Percentiles rank a stretch among this genome's conserved stretches.
Evolutionary conservation across 2,888 invertebrate species (phyloP).

Genomic region (Drosophila nigritarsus): DNA sequence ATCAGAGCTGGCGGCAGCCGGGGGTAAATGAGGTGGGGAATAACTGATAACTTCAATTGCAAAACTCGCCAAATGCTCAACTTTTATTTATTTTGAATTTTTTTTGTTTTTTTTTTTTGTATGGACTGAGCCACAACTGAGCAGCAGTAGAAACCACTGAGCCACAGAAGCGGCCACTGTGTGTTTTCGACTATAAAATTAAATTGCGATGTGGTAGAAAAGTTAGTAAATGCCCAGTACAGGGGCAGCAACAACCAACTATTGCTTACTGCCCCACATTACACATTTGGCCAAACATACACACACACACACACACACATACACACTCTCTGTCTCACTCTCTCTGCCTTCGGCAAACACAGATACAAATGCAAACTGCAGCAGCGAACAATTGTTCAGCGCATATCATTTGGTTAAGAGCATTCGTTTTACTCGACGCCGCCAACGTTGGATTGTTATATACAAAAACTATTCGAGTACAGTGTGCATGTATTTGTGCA

Average conservation of each 20-base stretch:
- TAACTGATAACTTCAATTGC: constrained; percentile 14
- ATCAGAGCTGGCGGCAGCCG: constrained; percentile 19
- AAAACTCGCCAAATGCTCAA: constrained; percentile 37
- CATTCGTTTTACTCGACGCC: constrained; percentile 74
- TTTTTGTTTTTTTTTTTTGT: constrained; percentile 5
- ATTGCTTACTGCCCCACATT: constrained; percentile 78
- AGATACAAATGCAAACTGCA: constrained; percentile 43
- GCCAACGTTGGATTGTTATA: constrained; percentile 43
- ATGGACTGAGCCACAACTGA: constrained; percentile 34
- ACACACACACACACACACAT: constrained; percentile 30
- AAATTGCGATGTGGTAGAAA: constrained; percentile 79
- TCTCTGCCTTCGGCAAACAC: constrained; percentile 7
- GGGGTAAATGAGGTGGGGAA: constrained; percentile 7
- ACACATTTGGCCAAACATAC: constrained; percentile 67
- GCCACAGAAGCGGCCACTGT: constrained; percentile 71
- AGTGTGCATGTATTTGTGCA: constrained; percentile 11
- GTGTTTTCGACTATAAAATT: constrained; percentile 81
- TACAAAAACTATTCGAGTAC: constrained; percentile 38
- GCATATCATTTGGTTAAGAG: constrained; percentile 84
- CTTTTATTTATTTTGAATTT: constrained; percentile 20
- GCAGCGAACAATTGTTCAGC: constrained; percentile 76
- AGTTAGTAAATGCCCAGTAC: constrained; percentile 72
- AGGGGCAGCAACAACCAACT: constrained; percentile 49
- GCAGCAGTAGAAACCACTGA: constrained; percentile 40
- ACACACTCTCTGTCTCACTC: background rate